Conservation (phyloP, 2,113 vertebrate species). For the Ginglymostoma cirratum region DNA sequence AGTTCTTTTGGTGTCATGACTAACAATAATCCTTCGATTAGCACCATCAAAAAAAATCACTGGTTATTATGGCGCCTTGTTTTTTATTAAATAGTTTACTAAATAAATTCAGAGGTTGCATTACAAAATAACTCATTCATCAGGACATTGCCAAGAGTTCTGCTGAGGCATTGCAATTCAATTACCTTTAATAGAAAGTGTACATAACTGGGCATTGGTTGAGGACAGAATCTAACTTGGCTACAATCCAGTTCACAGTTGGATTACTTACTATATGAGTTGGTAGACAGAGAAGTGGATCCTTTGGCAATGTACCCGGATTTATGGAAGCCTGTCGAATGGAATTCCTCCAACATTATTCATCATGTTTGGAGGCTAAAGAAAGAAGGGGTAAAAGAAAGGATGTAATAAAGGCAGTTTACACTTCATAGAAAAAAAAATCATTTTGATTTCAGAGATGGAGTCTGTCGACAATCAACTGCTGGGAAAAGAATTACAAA, state of each 20-base stretch:
- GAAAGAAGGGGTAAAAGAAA: not conserved
- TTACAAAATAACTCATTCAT: not conserved
- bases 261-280: not conserved
- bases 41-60: not conserved
- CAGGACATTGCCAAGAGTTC: not conserved
- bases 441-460: not conserved
- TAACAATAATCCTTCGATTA: not conserved
- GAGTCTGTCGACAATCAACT: not conserved
- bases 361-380: not conserved
- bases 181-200: not conserved
- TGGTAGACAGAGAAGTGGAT: not conserved
- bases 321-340: not conserved
- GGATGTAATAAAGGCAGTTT: not conserved
- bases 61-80: not conserved
- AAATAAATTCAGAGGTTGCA: not conserved
- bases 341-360: not conserved
- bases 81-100: not conserved
- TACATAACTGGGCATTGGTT: not conserved
- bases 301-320: not conserved
- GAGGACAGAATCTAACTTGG: not conserved
- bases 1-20: not conserved
- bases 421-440: not conserved
- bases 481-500: not conserved
- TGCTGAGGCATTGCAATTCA: not conserved
- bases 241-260: not conserved